Conservation (phyloP, 2,888 invertebrate species). For the Drosophila robusta region DNA sequence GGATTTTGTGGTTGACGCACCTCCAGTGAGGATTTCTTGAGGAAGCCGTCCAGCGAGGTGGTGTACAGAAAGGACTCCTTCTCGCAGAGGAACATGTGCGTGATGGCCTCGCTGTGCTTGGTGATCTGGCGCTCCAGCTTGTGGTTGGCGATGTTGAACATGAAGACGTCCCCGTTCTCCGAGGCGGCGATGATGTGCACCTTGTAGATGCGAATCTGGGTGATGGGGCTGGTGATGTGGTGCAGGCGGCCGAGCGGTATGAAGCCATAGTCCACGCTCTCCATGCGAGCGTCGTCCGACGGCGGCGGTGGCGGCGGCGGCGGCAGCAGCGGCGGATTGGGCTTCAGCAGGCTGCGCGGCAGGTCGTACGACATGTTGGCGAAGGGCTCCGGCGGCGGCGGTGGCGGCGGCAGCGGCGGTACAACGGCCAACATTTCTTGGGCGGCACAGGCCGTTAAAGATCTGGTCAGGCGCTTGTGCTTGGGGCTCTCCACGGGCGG, state of each 20-base stretch:
- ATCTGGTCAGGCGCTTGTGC: slow-evolving; percentile 24
- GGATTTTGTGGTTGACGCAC: slow-evolving; percentile 54
- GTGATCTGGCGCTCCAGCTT: slow-evolving; percentile 78
- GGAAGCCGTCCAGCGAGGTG: slow-evolving; percentile 83
- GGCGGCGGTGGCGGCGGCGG: background rate
- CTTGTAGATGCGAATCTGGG: slow-evolving; percentile 79
- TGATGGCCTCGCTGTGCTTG: slow-evolving; percentile 84
- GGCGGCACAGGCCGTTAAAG: background rate
- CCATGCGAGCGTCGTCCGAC: no score
- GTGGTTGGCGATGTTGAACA: slow-evolving; percentile 78
- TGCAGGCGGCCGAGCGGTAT: slow-evolving; percentile 71
- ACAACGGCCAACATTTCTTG: slow-evolving; percentile 46
- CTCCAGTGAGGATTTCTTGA: slow-evolving; percentile 83
- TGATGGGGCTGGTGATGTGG: slow-evolving; percentile 76
- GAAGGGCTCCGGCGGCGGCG: slow-evolving; percentile 58
- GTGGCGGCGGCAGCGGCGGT: slow-evolving; percentile 66
- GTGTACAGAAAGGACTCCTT: slow-evolving; percentile 78
- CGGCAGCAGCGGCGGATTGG: background rate
- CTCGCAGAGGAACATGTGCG: slow-evolving; percentile 79
- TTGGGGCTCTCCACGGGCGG: slow-evolving; percentile 4
- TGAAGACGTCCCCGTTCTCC: slow-evolving; percentile 84
- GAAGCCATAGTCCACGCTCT: slow-evolving; percentile 25
- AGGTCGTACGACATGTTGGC: slow-evolving; percentile 43
- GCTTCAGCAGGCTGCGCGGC: slow-evolving; percentile 27
- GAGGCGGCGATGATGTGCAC: slow-evolving; percentile 82